A percentile compares a stretch with the other conserved stretches of the same genome.
These are phyloP conservation scores for Microplitis mediator DNA, from an alignment of 1,140 invertebrate species.

Conservation along the genomic window DNA sequence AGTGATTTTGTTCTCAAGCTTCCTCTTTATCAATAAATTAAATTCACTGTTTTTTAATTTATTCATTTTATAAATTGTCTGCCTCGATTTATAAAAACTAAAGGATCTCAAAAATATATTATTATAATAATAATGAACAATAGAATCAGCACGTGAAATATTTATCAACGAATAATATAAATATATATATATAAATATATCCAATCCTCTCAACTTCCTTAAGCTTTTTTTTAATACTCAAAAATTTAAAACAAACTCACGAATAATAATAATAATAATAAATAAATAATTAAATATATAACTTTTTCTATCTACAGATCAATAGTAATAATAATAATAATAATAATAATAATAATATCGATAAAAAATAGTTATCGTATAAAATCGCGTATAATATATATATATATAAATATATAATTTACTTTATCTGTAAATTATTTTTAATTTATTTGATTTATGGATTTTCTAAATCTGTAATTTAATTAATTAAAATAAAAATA, in stretches of 20 bases:
- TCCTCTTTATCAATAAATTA: not conserved
- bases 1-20: slow-evolving; percentile 2
- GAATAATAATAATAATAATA: not conserved
- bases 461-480: not conserved
- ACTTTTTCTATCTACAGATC: not conserved
- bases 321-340: too few relatives aligned
- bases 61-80: not conserved
- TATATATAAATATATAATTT: too few relatives aligned
- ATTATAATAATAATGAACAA: slow-evolving; percentile 21
- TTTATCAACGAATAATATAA: slow-evolving; percentile 32
- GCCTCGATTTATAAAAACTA: not conserved
- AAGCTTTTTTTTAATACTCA: too few relatives aligned
- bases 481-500: not conserved
- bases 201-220: slow-evolving; percentile 15
- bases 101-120: slow-evolving; percentile 1
- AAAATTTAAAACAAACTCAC: not conserved
- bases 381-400: too few relatives aligned
- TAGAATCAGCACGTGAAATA: slow-evolving; percentile 27
- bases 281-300: slow-evolving; percentile 1
- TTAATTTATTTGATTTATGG: not conserved
- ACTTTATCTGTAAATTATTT: not conserved
- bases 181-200: slow-evolving; percentile 12
- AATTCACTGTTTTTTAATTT: not conserved
- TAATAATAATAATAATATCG: too few relatives aligned
- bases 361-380: too few relatives aligned